Evolutionary conservation across 2,797 vertebrate species (phyloP).

Genomic region (Crax fasciolata): DNA sequence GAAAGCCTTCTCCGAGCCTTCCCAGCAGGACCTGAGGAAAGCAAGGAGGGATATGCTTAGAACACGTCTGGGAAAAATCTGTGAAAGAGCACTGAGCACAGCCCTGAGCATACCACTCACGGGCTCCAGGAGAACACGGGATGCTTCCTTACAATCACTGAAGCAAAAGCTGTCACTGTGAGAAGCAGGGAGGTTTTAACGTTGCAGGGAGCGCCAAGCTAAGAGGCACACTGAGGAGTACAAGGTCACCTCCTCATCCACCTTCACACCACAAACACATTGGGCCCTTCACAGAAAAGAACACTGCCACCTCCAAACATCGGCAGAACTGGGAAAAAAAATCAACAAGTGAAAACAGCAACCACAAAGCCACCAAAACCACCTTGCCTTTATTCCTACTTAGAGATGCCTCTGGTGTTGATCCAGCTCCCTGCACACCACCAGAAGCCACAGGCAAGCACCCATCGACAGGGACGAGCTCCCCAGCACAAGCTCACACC

Average conservation of each 20-base stretch:
- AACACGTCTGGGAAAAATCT: background rate
- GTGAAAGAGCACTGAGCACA: background rate
- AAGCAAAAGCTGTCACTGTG: background rate
- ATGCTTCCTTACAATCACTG: background rate
- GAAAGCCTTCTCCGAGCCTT: background rate
- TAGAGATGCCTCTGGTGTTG: background rate
- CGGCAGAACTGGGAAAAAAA: background rate
- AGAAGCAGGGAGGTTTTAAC: background rate
- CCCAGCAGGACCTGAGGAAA: background rate
- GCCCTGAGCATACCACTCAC: background rate
- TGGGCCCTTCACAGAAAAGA: background rate
- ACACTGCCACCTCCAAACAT: background rate
- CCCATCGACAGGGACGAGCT: background rate
- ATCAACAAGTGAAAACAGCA: background rate
- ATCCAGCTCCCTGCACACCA: background rate
- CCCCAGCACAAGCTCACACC: background rate
- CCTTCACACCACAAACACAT: rapidly evolving
- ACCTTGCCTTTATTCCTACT: background rate
- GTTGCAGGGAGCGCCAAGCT: background rate
- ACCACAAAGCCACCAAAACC: background rate
- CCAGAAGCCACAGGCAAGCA: background rate
- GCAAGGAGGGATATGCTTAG: background rate
- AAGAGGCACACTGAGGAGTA: rapidly evolving
- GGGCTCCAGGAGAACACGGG: background rate
- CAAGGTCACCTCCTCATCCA: background rate